Evolutionary conservation across 2,113 vertebrate genomes (phyloP), one percentile per base, ranked within the genome.

Genomic region (Caretta caretta): DNA sequence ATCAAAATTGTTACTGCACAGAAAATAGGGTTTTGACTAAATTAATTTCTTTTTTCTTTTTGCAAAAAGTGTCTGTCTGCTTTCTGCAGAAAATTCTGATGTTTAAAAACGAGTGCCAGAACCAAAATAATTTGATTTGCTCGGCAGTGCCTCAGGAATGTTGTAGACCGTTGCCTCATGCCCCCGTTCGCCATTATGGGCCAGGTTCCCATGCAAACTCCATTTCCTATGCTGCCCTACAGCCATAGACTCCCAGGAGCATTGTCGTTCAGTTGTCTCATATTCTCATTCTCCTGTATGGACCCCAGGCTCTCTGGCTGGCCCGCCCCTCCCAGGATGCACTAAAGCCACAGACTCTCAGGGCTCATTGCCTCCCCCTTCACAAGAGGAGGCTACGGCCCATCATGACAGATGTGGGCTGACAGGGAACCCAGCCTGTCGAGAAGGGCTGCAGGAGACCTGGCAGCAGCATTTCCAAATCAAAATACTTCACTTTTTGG

Each of bases 271-370:
- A 38, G 14, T 88, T 85, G 85, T 17, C 85, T 46, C 80, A 6
- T 31, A 72, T 48, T 8, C 2, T 53, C 2, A 7, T 46, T 29
- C 8, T 25, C 57, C 57, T 62, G 10, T 10, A 6, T 4, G 12
- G 10, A 62, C 57, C 57, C 57, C 57, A 25, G 29, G 12, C 8
- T 24, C 85, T 13, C 59, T 42, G 42, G 88, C 29, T 1, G 57
- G 7, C 19, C 79, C 0, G 0, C 0, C 1, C 20, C 9, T 46
- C 10, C 38, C 72, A 22, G 10, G 25, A 35, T 49, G 82, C 38
- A 17, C 10, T 83, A 5, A 79, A 7, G 48, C 0, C 0, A 78
- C n/a, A 90, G 25, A 62, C 27, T 62, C 29, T 24, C 25, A 62
- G 31, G 12, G 25, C 83, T 38, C 14, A n/a, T 6, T 50, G 13